These are phyloP conservation scores for Melanostoma mellinum DNA, from an alignment of 2,888 invertebrate species.

Conservation along the genomic window DNA sequence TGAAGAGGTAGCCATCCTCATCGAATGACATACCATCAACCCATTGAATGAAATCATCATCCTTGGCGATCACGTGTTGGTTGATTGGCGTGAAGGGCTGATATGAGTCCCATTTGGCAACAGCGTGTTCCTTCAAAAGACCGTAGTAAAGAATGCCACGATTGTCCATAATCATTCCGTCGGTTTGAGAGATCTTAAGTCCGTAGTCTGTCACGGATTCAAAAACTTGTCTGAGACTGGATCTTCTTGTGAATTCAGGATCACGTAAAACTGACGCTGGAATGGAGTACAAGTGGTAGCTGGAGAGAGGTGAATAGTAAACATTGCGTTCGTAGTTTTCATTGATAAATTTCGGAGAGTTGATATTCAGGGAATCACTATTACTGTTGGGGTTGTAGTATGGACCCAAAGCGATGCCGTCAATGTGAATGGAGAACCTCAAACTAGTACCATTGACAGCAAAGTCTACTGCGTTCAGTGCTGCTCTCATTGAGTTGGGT, in stretches of 20 bases:
- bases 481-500: constrained; percentile 85
- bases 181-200: constrained; percentile 86
- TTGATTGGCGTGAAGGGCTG: constrained; percentile 83
- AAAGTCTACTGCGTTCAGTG: constrained; percentile 84
- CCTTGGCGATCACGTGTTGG: constrained; percentile 86
- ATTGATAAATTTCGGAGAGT: constrained; percentile 72
- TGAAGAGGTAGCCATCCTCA: constrained; percentile 85
- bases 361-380: constrained; percentile 66
- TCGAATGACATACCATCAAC: constrained; percentile 86
- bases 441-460: constrained; percentile 85
- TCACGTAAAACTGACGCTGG: constrained; percentile 85
- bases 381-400: constrained; percentile 81
- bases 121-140: constrained; percentile 86
- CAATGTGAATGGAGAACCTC: constrained; percentile 85
- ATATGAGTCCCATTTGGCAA: constrained; percentile 88
- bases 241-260: constrained; percentile 81
- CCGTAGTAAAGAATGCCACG: constrained; percentile 88
- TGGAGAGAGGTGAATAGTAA: constrained; percentile 88
- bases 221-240: constrained; percentile 76
- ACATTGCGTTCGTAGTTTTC: constrained; percentile 82
- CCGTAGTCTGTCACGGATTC: constrained; percentile 85
- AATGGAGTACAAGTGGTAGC: constrained; percentile 86
- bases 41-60: constrained; percentile 88
- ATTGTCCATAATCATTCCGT: constrained; percentile 90
- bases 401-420: constrained; percentile 88